phyloP scores from a whole-genome alignment of 37 sponge, comb jelly and placozoan species.

The Spongia lamella region DNA sequence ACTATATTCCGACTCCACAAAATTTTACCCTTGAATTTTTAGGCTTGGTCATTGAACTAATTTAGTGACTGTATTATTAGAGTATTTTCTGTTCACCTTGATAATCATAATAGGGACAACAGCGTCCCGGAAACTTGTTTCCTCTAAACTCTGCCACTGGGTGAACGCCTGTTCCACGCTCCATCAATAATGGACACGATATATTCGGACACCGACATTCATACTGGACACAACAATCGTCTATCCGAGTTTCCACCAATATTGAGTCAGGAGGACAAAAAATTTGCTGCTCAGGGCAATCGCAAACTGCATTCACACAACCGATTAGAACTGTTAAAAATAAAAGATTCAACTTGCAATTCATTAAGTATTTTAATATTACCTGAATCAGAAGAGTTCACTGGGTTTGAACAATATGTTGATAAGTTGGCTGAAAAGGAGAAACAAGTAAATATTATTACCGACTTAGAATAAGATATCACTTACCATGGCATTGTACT shows the following conservation, averaged over 20 bases:
- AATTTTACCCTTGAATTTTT: too few species aligned
- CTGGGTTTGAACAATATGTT: constrained; percentile 2
- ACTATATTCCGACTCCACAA: too few species aligned
- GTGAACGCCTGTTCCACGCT: constrained; percentile 65
- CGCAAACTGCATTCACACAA: constrained; percentile 34
- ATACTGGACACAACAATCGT: constrained; percentile 74
- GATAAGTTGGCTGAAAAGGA: not conserved
- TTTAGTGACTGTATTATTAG: not conserved
- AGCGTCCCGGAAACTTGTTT: constrained; percentile 70
- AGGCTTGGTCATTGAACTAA: too few species aligned
- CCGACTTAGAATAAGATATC: not conserved
- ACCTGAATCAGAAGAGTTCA: not conserved
- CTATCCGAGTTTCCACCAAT: constrained; percentile 34
- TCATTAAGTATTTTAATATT: not conserved
- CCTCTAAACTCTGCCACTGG: constrained; percentile 65
- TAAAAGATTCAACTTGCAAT: too few species aligned
- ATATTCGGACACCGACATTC: constrained; percentile 68
- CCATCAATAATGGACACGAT: constrained; percentile 72
- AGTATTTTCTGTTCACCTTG: constrained; percentile 32
- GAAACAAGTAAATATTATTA: not conserved
- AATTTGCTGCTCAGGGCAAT: constrained; percentile 58
- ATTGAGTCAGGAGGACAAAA: constrained; percentile 75
- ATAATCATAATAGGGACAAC: constrained; percentile 72
- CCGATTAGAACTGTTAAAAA: not conserved
- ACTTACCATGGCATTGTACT: constrained; percentile 54